phyloP scores from a whole-genome alignment of 2,113 vertebrate genomes.

The Ceuthmochares aereus region DNA sequence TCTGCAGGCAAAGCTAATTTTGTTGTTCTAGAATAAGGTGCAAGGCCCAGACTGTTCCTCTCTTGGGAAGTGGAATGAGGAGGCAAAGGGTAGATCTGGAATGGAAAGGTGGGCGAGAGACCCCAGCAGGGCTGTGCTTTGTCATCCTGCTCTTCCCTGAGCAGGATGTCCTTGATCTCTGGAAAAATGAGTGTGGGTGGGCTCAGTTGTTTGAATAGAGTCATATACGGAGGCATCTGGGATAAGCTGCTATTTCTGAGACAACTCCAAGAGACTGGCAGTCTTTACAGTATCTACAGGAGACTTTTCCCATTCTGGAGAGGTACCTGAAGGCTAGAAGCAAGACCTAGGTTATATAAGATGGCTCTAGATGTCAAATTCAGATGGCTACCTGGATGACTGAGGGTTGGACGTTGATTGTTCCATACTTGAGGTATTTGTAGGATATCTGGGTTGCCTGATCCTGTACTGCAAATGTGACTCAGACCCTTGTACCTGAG shows the following conservation, averaged over 20 bases:
- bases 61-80: not conserved
- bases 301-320: not conserved
- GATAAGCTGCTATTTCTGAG: not conserved
- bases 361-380: not conserved
- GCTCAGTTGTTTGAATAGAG: not conserved
- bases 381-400: not conserved
- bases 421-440: not conserved
- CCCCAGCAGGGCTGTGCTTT: not conserved
- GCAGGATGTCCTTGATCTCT: not conserved
- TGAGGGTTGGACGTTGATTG: not conserved
- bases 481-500: not conserved
- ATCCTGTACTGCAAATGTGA: not conserved
- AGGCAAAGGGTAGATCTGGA: not conserved
- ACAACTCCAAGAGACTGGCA: not conserved
- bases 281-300: not conserved
- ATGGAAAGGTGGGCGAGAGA: not conserved
- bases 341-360: not conserved
- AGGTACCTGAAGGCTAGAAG: not conserved
- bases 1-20: fast-evolving
- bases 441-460: not conserved
- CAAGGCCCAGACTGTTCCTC: not conserved
- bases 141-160: not conserved
- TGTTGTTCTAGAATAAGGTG: not conserved
- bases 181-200: not conserved
- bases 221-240: not conserved